These are phyloP conservation scores for Phocides pigmalion DNA, from an alignment of 1,140 invertebrate species.

Conservation along the genomic window DNA sequence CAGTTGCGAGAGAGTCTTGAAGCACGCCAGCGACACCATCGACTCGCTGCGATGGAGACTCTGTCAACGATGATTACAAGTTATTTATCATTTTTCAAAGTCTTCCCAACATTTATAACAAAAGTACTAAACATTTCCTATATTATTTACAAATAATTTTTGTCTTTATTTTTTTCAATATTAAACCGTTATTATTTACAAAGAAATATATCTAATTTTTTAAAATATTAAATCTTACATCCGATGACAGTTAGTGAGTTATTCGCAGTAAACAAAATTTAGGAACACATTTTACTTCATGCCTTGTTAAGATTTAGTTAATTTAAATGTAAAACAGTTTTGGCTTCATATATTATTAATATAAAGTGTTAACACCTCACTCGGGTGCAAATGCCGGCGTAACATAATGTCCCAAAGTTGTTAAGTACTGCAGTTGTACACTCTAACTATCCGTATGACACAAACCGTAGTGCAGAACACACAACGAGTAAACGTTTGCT, in stretches of 20 bases:
- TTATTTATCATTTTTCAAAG: neutral
- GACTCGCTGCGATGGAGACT: slow-evolving; percentile 88
- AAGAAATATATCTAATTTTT: too few species aligned
- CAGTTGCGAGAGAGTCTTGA: slow-evolving; percentile 90
- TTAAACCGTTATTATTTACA: too few species aligned
- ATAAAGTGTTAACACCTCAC: slow-evolving; percentile 49
- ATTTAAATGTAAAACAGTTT: slow-evolving; percentile 4
- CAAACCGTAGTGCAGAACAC: slow-evolving; percentile 39
- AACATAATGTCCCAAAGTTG: slow-evolving; percentile 47
- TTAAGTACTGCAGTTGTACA: slow-evolving; percentile 24
- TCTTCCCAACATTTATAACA: too few species aligned
- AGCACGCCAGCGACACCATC: slow-evolving; percentile 93
- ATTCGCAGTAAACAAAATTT: neutral
- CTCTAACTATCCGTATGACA: slow-evolving; percentile 20
- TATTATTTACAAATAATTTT: too few species aligned
- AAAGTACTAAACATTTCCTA: too few species aligned
- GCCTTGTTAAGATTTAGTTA: neutral
- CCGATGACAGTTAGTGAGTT: too few species aligned
- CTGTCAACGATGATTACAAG: slow-evolving; percentile 44
- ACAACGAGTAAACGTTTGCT: slow-evolving; percentile 59
- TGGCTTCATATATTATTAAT: neutral
- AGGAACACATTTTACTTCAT: slow-evolving; percentile 10
- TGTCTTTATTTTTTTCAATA: too few species aligned
- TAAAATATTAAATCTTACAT: too few species aligned
- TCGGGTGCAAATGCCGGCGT: slow-evolving; percentile 61